These are phyloP conservation scores for Lophotriccus pileatus DNA, from an alignment of 2,797 vertebrate genomes.

Conservation along the genomic window DNA sequence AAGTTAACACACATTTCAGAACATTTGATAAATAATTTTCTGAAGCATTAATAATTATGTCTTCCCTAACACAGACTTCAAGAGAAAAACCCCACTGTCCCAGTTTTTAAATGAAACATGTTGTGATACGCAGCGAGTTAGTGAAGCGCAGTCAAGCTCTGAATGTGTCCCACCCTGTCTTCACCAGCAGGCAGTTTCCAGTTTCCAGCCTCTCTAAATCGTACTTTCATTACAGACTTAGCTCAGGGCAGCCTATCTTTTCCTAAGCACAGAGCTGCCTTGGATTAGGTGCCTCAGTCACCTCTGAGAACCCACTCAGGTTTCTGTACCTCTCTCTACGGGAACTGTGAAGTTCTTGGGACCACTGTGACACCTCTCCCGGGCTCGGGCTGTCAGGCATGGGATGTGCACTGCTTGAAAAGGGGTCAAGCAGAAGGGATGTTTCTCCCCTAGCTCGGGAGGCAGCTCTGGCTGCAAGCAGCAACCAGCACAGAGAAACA, in stretches of 20 bases:
- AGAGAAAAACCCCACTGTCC: neutral
- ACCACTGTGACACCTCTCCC: neutral
- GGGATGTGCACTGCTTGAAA: neutral
- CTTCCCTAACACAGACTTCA: neutral
- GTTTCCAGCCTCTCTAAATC: neutral
- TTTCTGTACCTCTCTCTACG: neutral
- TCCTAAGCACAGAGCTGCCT: neutral
- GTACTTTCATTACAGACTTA: neutral
- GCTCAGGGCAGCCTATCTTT: neutral
- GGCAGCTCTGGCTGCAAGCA: neutral
- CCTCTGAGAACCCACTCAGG: neutral
- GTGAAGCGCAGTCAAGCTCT: neutral
- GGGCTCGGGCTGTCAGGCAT: neutral
- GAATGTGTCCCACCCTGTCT: neutral
- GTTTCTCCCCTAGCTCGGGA: neutral
- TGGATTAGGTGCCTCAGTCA: neutral
- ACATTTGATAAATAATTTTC: conserved; percentile 9
- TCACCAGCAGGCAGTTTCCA: neutral
- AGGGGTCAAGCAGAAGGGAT: neutral
- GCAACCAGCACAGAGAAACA: no score
- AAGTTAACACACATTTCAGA: neutral
- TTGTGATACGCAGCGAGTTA: neutral
- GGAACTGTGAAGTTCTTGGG: neutral
- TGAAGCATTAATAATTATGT: conserved; percentile 16
- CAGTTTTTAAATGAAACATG: neutral